A percentile compares a stretch with the other conserved stretches of the same genome.
phyloP scores from a whole-genome alignment of 2,113 vertebrate genomes.

The Cyanoramphus novaezelandiae region DNA sequence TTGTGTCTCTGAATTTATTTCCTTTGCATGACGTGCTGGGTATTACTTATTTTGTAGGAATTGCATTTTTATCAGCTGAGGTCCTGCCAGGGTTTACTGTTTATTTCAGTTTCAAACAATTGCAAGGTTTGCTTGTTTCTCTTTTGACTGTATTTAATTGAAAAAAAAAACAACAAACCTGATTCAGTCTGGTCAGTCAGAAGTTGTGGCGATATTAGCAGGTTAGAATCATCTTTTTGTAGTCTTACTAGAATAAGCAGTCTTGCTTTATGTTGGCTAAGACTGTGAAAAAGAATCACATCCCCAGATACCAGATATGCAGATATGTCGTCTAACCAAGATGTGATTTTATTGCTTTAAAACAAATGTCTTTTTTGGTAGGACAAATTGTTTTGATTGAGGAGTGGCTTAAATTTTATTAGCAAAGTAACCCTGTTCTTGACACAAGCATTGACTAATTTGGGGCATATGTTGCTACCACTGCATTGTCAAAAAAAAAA shows the following conservation, averaged over 20 bases:
- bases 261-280: not conserved
- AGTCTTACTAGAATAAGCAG: not conserved
- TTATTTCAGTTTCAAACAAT: constrained; percentile 2
- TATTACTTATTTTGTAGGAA: constrained; percentile 33
- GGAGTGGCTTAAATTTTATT: not conserved
- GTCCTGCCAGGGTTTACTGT: constrained; percentile 17
- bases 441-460: not conserved
- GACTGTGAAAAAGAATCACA: not conserved
- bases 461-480: not conserved
- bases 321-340: not conserved
- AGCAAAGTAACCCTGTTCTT: not conserved
- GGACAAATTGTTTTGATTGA: not conserved
- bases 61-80: not conserved
- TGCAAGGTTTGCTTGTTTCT: not conserved
- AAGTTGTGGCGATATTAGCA: not conserved
- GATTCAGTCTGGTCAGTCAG: not conserved
- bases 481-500: not conserved
- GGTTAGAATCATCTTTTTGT: not conserved
- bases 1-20: constrained; percentile 48
- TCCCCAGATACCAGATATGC: not conserved
- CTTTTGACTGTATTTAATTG: not conserved
- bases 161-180: not conserved
- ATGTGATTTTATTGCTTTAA: not conserved
- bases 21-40: not conserved
- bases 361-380: not conserved